A percentile compares a stretch with the other conserved stretches of the same genome.
These are phyloP conservation scores for Ricordea florida DNA, from an alignment of 92 coral and sea anemone genomes.

Conservation along the genomic window DNA sequence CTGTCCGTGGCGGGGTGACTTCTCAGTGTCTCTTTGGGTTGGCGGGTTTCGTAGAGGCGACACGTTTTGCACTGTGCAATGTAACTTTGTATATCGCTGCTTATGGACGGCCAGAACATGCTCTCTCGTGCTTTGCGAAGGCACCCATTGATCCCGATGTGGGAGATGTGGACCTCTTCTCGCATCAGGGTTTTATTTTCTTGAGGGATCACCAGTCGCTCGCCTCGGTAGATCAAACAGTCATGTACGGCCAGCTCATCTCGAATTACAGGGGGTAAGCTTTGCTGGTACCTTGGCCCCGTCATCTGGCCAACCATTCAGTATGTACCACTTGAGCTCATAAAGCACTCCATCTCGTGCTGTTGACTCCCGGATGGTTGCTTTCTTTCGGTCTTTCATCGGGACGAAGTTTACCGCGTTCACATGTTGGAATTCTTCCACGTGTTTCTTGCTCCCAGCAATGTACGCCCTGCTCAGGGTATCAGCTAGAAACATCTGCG, in stretches of 20 bases:
- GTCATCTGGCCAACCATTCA: too few species aligned
- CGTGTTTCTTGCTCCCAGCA: background rate
- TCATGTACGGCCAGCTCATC: constrained; percentile 49
- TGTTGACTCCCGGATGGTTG: too few species aligned
- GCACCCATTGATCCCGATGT: too few species aligned
- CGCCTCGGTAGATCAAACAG: constrained; percentile 37
- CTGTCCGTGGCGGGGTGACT: constrained; percentile 35
- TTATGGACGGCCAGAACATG: too few species aligned
- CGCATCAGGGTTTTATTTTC: constrained; percentile 22
- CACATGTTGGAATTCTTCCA: constrained; percentile 17
- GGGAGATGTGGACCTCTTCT: constrained; percentile 20
- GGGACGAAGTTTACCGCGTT: constrained; percentile 44
- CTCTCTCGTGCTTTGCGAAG: too few species aligned
- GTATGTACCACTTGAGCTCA: constrained; percentile 17
- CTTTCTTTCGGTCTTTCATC: constrained; percentile 5
- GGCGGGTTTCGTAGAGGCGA: background rate
- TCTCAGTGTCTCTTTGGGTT: too few species aligned
- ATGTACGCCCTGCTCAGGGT: constrained; percentile 17
- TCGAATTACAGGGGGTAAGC: constrained; percentile 9
- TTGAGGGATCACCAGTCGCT: constrained; percentile 34
- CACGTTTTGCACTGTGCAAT: constrained; percentile 4
- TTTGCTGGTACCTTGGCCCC: too few species aligned
- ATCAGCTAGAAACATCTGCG: background rate
- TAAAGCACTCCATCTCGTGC: background rate
- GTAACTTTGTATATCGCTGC: background rate